Percentiles rank a stretch among this genome's conserved stretches.
Conservation (phyloP, 1,140 invertebrate species). For the Stenopsyche tienmushanensis region DNA sequence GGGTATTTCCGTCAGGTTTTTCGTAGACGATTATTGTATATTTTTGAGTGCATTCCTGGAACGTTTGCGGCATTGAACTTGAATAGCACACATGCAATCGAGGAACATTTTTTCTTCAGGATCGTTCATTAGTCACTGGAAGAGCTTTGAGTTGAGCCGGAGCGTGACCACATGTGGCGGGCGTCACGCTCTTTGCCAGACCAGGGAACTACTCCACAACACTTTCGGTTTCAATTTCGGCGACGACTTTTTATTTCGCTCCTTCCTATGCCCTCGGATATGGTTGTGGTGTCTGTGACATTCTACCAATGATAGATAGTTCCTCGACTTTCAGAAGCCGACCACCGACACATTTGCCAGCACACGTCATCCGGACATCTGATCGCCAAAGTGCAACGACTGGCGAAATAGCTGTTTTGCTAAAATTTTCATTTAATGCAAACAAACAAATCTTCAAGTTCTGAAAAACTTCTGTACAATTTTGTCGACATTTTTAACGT, state of each 20-base stretch:
- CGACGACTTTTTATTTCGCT: background rate
- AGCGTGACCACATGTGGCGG: conserved; percentile 17
- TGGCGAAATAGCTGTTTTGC: background rate
- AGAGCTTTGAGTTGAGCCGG: conserved; percentile 12
- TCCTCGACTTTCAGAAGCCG: background rate
- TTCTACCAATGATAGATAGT: background rate
- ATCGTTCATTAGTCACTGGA: conserved; percentile 6
- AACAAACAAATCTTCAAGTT: no score
- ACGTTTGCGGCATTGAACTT: background rate
- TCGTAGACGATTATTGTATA: no score
- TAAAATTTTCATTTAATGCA: background rate
- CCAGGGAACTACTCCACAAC: background rate
- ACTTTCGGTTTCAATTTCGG: conserved; percentile 20
- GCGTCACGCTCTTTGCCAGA: background rate
- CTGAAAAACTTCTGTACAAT: no score
- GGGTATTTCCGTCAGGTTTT: no score
- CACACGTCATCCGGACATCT: background rate
- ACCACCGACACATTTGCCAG: background rate
- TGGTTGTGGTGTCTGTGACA: background rate
- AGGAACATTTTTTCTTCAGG: background rate
- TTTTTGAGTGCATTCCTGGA: background rate
- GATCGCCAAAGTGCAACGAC: background rate
- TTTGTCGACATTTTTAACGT: no score
- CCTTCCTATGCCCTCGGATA: background rate
- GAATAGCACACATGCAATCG: background rate